Evolutionary conservation across 2,113 vertebrate genomes (phyloP).

Genomic region (Cyanoramphus novaezelandiae): DNA sequence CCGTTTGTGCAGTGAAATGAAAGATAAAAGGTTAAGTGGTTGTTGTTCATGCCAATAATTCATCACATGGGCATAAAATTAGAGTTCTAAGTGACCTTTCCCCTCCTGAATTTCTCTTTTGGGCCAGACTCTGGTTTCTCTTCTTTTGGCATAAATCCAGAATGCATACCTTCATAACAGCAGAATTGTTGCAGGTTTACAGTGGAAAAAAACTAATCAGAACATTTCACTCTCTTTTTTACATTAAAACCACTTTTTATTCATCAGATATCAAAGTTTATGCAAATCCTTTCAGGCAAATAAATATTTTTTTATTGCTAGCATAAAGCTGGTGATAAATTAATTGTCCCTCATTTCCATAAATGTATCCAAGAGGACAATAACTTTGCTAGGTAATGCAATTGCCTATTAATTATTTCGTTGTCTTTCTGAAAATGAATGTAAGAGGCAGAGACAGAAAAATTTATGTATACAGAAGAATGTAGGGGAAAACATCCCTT

Average conservation of each 20-base stretch:
- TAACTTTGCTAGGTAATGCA: neutral
- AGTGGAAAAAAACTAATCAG: neutral
- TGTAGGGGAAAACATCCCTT: neutral
- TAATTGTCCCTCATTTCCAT: slow-evolving; percentile 14
- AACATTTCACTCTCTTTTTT: neutral
- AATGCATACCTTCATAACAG: neutral
- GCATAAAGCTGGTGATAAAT: slow-evolving; percentile 22
- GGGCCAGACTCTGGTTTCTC: neutral
- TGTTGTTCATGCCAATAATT: slow-evolving; percentile 20
- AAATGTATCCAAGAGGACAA: neutral
- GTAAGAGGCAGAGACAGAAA: neutral
- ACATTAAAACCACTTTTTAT: neutral
- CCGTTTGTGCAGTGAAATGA: slow-evolving; percentile 33
- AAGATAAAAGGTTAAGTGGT: slow-evolving; percentile 42
- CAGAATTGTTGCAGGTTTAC: neutral
- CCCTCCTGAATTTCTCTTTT: neutral
- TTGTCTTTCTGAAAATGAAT: neutral
- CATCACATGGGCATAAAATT: slow-evolving; percentile 6
- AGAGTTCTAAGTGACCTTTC: slow-evolving; percentile 29
- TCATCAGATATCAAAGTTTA: slow-evolving; percentile 7
- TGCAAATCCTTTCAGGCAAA: slow-evolving; percentile 1
- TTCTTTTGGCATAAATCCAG: neutral
- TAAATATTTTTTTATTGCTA: slow-evolving; percentile 48
- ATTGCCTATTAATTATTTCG: slow-evolving; percentile 23
- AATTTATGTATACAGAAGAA: neutral